Evolutionary conservation across 2,888 invertebrate genomes (phyloP).

Genomic region (Athalia circularis): DNA sequence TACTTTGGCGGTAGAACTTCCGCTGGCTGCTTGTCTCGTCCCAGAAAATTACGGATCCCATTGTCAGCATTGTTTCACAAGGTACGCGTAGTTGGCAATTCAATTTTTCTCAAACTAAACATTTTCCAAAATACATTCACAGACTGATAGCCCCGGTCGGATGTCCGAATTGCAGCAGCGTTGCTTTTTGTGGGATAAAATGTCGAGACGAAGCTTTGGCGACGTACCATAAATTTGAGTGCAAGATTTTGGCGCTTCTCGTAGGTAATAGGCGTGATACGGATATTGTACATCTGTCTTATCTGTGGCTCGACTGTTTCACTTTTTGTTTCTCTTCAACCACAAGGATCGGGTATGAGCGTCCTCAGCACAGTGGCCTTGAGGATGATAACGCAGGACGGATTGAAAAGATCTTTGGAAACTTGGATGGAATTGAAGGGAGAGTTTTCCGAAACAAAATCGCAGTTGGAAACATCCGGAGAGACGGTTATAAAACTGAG

Average conservation of each 20-base stretch:
- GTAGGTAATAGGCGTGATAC: constrained; percentile 77
- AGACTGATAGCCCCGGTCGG: constrained; percentile 82
- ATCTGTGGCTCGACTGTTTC: not conserved
- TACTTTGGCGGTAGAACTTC: constrained; percentile 82
- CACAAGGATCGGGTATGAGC: constrained; percentile 86
- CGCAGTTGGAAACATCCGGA: constrained; percentile 5
- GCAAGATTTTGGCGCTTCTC: constrained; percentile 83
- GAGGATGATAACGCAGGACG: constrained; percentile 85
- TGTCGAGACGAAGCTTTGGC: constrained; percentile 81
- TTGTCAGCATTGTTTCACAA: constrained; percentile 87
- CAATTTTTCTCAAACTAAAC: constrained; percentile 62
- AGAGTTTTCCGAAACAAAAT: constrained; percentile 9
- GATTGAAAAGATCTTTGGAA: constrained; percentile 74
- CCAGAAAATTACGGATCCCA: constrained; percentile 86
- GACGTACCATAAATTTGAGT: constrained; percentile 86
- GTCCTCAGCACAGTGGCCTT: constrained; percentile 85
- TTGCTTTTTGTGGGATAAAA: constrained; percentile 83
- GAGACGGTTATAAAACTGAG: constrained; percentile 50
- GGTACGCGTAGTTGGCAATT: constrained; percentile 74
- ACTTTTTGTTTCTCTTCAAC: constrained; percentile 17
- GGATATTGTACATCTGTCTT: not conserved
- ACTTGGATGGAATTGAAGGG: constrained; percentile 74
- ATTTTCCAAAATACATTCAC: constrained; percentile 45
- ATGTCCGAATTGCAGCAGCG: constrained; percentile 84
- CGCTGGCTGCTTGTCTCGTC: constrained; percentile 84